These are phyloP conservation scores for Metaphire vulgaris DNA, from an alignment of 1,140 invertebrate genomes.

Conservation along the genomic window DNA sequence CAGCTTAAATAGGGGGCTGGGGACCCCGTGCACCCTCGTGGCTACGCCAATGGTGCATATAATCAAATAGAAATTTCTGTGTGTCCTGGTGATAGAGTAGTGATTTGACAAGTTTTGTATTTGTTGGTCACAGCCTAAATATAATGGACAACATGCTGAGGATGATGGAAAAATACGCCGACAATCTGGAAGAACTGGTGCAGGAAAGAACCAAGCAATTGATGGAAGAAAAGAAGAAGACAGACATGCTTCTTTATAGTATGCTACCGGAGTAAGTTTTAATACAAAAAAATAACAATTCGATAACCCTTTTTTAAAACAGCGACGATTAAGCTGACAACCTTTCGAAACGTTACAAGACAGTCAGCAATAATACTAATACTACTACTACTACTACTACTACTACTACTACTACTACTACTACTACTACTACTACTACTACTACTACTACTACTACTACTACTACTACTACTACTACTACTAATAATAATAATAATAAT, in stretches of 20 bases:
- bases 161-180: conserved; percentile 86
- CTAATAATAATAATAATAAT: no score
- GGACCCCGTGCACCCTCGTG: no score
- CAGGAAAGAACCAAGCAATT: conserved; percentile 76
- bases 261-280: conserved; percentile 71
- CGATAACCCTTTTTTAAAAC: no score
- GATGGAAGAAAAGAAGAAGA: conserved; percentile 82
- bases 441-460: neutral
- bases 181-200: conserved; percentile 80
- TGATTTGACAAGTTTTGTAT: no score
- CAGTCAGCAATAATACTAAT: neutral
- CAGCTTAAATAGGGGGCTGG: no score
- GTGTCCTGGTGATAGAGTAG: no score
- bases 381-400: no score
- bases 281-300: no score
- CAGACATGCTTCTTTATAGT: conserved; percentile 75
- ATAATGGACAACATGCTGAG: conserved; percentile 88
- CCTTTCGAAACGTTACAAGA: neutral
- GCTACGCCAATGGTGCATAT: no score
- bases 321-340: no score
- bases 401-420: neutral
- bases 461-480: neutral
- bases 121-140: no score
- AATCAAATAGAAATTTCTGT: no score
- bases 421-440: neutral